Evolutionary conservation across 1,140 invertebrate species (phyloP).

Genomic region (Ceratosolen solmsi): DNA sequence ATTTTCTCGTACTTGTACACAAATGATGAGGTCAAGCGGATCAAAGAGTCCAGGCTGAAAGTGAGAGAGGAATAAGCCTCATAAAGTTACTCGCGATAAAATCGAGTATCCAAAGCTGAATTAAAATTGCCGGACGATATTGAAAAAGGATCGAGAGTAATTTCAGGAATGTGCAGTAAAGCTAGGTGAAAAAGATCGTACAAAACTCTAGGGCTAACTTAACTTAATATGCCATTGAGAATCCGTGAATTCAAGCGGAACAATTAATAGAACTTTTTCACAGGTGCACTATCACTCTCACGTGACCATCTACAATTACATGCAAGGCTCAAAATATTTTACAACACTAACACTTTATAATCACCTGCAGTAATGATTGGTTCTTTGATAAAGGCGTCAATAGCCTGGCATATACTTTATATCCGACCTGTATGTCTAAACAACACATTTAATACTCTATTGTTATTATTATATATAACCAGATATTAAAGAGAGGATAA

Average conservation of each 20-base stretch:
- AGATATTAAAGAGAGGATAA: too few relatives aligned
- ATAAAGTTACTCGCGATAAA: conserved; percentile 36
- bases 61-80: not conserved
- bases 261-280: conserved; percentile 23
- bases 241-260: conserved; percentile 24
- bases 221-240: conserved; percentile 29
- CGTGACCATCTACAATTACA: too few relatives aligned
- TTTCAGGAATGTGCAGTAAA: not conserved
- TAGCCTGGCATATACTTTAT: conserved; percentile 21
- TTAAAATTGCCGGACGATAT: conserved; percentile 38
- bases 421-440: too few relatives aligned
- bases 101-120: not conserved
- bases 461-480: too few relatives aligned
- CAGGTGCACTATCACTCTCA: too few relatives aligned
- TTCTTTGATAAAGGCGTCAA: conserved; percentile 9
- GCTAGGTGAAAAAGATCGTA: conserved; percentile 23
- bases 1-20: not conserved
- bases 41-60: not conserved
- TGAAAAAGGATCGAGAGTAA: conserved; percentile 40
- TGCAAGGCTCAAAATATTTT: too few relatives aligned
- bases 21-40: not conserved
- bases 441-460: too few relatives aligned
- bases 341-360: not conserved
- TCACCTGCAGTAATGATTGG: not conserved
- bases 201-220: conserved; percentile 5